phyloP scores from a whole-genome alignment of 2,113 vertebrate genomes.

The Sinocyclocheilus anshuiensis region DNA sequence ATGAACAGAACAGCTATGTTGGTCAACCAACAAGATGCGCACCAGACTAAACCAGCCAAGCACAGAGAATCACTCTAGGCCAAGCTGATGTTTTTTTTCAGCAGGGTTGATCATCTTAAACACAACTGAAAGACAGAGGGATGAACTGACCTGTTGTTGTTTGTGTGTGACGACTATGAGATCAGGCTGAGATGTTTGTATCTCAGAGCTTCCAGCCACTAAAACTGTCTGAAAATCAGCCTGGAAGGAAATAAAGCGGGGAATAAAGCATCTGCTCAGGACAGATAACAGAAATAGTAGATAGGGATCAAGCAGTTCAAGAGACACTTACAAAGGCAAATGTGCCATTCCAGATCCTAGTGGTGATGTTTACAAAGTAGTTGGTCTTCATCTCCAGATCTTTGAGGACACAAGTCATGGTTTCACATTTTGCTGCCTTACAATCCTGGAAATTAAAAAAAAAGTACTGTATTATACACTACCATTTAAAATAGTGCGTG shows the following conservation, averaged over 20 bases:
- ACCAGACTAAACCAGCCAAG: background rate
- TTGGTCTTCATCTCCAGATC: constrained; percentile 73
- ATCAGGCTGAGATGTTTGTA: constrained; percentile 76
- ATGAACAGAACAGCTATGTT: background rate
- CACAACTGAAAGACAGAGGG: background rate
- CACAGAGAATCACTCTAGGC: background rate
- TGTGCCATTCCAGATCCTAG: constrained; percentile 83
- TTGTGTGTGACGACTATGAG: constrained; percentile 78
- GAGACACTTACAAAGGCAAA: constrained; percentile 77
- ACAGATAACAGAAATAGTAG: background rate
- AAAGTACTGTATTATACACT: background rate
- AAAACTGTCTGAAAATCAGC: constrained; percentile 77
- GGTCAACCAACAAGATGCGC: background rate
- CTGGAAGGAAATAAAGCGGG: constrained; percentile 58
- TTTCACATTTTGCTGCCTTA: constrained; percentile 70
- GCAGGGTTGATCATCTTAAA: background rate
- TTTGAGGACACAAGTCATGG: constrained; percentile 77
- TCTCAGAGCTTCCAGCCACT: constrained; percentile 72
- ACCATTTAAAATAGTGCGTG: background rate
- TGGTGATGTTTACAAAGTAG: constrained; percentile 79
- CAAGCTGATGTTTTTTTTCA: too few species aligned
- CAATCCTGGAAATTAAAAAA: constrained; percentile 74
- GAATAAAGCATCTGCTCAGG: background rate
- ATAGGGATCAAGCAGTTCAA: background rate
- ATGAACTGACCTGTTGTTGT: constrained; percentile 43